These are phyloP conservation scores for Microplitis deprimator DNA, from an alignment of 2,888 invertebrate species.

Conservation along the genomic window DNA sequence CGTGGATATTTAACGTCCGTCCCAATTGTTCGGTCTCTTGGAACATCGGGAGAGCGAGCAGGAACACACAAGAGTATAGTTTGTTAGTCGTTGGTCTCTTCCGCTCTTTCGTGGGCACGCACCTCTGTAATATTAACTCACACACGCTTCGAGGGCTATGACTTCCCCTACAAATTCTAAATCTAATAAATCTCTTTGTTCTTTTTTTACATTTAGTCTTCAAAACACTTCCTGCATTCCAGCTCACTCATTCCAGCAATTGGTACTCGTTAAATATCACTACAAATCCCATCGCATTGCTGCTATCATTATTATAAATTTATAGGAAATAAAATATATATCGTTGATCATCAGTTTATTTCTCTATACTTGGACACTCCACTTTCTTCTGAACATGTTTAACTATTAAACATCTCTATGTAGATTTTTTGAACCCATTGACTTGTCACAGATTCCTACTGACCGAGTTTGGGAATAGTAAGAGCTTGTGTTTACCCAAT, in stretches of 20 bases:
- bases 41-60: constrained; percentile 67
- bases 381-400: neutral
- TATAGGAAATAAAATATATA: too few species aligned
- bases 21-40: constrained; percentile 68
- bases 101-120: constrained; percentile 58
- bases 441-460: constrained; percentile 68
- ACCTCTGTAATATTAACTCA: constrained; percentile 11
- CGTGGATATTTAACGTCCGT: constrained; percentile 55
- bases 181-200: neutral
- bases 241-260: neutral
- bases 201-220: constrained; percentile 11
- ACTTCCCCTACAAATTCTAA: constrained; percentile 18
- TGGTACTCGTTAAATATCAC: neutral
- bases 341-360: neutral
- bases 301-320: neutral
- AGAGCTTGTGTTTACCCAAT: neutral
- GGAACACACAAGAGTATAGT: constrained; percentile 12
- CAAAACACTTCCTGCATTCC: neutral
- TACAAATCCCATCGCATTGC: neutral
- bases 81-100: constrained; percentile 52
- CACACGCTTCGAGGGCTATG: constrained; percentile 8
- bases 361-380: neutral
- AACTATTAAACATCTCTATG: neutral
- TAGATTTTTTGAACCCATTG: constrained; percentile 50
- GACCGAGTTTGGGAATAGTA: constrained; percentile 61